Evolutionary conservation across 2,113 vertebrate species (phyloP).

Genomic region (Charina bottae): DNA sequence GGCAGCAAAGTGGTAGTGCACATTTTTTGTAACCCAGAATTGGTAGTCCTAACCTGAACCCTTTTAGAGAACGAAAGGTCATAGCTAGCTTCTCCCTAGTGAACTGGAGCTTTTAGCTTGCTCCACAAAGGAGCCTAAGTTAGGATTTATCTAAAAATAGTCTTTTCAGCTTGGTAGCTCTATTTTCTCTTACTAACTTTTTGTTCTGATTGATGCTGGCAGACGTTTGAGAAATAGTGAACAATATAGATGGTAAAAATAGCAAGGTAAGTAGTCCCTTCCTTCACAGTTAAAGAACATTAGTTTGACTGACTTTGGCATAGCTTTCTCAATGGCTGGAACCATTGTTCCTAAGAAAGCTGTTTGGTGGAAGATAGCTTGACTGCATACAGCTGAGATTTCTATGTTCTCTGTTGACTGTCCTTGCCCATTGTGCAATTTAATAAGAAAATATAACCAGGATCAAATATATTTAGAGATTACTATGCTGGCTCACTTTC

Average conservation of each 20-base stretch:
- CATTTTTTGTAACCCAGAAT: not conserved
- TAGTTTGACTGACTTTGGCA: not conserved
- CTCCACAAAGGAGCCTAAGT: not conserved
- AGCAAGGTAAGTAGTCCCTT: not conserved
- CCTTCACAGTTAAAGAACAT: not conserved
- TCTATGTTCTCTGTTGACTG: not conserved
- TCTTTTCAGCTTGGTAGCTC: not conserved
- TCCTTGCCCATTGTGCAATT: not conserved
- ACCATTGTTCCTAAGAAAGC: not conserved
- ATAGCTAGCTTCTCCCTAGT: not conserved
- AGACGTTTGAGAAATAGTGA: not conserved
- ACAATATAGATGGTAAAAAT: not conserved
- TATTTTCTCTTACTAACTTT: not conserved
- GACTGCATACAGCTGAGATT: not conserved
- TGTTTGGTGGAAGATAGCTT: not conserved
- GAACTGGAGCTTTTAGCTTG: not conserved
- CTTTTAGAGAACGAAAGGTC: not conserved
- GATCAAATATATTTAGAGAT: not conserved
- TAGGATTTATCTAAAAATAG: not conserved
- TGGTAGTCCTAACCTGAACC: not conserved
- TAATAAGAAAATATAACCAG: not conserved
- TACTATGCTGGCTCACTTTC: slow-evolving; percentile 16
- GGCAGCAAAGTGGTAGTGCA: not conserved
- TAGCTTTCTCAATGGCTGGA: not conserved
- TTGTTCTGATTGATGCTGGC: not conserved